Conservation (phyloP, 2,888 invertebrate species). For the Blomia tropicalis region DNA sequence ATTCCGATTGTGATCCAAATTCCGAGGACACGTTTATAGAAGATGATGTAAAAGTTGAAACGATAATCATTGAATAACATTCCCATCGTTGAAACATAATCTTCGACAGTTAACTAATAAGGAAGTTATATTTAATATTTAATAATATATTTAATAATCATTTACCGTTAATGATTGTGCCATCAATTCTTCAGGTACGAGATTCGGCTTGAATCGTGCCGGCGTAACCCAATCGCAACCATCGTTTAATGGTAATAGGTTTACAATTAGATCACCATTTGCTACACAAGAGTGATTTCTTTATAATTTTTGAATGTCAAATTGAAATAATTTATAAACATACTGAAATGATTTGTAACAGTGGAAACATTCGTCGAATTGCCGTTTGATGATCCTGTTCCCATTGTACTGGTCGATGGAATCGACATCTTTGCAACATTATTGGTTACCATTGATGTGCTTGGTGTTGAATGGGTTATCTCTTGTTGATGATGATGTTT, state of each 20-base stretch:
- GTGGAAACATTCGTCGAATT: neutral
- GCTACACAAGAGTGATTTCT: slow-evolving; percentile 40
- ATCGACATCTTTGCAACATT: neutral
- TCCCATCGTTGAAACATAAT: slow-evolving; percentile 87
- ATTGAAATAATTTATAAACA: neutral
- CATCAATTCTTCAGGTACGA: slow-evolving; percentile 86
- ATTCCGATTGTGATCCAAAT: slow-evolving; percentile 79
- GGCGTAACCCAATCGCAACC: slow-evolving; percentile 82
- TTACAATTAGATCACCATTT: slow-evolving; percentile 82
- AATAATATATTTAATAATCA: slow-evolving; percentile 27
- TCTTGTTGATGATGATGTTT: no score
- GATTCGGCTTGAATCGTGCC: slow-evolving; percentile 72
- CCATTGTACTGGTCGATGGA: no score
- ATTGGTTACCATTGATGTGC: neutral
- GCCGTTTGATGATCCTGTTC: neutral
- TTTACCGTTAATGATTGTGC: slow-evolving; percentile 74
- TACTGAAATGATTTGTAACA: neutral
- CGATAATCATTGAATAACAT: slow-evolving; percentile 77
- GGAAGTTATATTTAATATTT: slow-evolving; percentile 2
- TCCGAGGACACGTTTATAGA: slow-evolving; percentile 75
- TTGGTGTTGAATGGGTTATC: neutral
- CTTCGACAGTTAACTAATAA: slow-evolving; percentile 70
- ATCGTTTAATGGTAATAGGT: slow-evolving; percentile 68
- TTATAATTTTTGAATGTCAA: neutral
- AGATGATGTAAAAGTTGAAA: slow-evolving; percentile 77